Conservation (phyloP, 1,140 invertebrate genomes). For the Heliconius eleuchia region DNA sequence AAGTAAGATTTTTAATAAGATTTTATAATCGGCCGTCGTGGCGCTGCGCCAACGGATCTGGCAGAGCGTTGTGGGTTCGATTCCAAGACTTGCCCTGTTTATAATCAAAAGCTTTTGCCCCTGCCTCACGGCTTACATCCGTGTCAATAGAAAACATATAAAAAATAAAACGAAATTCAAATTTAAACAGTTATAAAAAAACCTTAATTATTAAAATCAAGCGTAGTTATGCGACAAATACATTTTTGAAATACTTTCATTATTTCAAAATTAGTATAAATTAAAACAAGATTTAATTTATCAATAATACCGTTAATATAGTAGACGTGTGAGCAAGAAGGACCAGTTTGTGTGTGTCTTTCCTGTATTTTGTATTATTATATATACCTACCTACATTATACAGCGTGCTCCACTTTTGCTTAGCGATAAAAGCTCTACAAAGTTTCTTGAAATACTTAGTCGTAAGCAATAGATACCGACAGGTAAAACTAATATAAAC, state of each 20-base stretch:
- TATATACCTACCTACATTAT: neutral
- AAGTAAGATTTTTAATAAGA: too few species aligned
- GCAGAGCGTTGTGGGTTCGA: too few species aligned
- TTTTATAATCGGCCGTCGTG: too few species aligned
- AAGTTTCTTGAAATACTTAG: neutral
- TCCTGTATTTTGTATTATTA: constrained; percentile 1
- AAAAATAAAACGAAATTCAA: neutral
- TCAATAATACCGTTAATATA: constrained; percentile 26
- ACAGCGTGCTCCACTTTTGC: neutral
- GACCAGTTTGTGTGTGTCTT: constrained; percentile 28
- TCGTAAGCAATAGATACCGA: neutral
- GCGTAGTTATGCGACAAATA: neutral
- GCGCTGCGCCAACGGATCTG: too few species aligned
- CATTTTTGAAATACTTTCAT: neutral
- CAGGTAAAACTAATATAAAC: too few species aligned
- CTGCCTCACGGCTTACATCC: neutral
- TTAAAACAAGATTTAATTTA: constrained; percentile 3
- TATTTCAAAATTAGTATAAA: neutral
- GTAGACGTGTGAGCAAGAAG: constrained; percentile 16
- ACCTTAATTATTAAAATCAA: neutral
- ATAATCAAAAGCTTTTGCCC: too few species aligned
- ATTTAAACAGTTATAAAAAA: neutral
- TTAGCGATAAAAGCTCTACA: neutral
- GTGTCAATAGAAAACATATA: neutral
- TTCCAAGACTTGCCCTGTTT: too few species aligned